A percentile compares a stretch with the other conserved stretches of the same genome.
Evolutionary conservation across 2,113 vertebrate species (phyloP).

Genomic region (Phaethon lepturus): DNA sequence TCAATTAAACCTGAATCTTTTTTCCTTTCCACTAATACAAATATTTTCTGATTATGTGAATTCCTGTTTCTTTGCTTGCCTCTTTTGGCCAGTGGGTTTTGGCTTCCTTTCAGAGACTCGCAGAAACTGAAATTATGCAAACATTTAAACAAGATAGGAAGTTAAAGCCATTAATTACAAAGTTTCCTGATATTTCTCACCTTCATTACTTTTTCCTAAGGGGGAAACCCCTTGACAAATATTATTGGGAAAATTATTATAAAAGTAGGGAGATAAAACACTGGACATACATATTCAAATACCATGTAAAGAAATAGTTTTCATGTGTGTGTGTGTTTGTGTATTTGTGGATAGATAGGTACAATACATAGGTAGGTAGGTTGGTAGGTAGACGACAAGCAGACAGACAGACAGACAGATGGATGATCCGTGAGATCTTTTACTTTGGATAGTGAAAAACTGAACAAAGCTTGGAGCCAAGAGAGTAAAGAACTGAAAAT

Average conservation of each 20-base stretch:
- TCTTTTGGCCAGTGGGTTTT: neutral
- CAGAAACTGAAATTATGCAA: neutral
- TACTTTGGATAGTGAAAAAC: neutral
- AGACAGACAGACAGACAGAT: neutral
- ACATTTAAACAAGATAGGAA: neutral
- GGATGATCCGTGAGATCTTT: neutral
- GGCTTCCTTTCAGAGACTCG: neutral
- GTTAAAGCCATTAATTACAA: neutral
- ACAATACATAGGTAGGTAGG: neutral
- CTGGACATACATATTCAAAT: neutral
- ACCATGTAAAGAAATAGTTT: neutral
- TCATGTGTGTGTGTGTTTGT: neutral
- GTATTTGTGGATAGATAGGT: neutral
- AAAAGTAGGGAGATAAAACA: neutral
- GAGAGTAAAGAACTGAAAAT: neutral
- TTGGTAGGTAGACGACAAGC: neutral
- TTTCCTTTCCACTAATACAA: neutral
- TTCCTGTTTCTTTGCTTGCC: neutral
- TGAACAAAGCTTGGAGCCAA: neutral
- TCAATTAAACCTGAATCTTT: conserved; percentile 17
- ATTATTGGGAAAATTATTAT: neutral
- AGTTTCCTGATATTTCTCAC: neutral
- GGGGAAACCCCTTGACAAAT: neutral
- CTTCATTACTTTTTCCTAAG: neutral
- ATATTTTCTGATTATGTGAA: neutral